Evolutionary conservation across 2,797 vertebrate species (phyloP).

Genomic region (Todus mexicanus): DNA sequence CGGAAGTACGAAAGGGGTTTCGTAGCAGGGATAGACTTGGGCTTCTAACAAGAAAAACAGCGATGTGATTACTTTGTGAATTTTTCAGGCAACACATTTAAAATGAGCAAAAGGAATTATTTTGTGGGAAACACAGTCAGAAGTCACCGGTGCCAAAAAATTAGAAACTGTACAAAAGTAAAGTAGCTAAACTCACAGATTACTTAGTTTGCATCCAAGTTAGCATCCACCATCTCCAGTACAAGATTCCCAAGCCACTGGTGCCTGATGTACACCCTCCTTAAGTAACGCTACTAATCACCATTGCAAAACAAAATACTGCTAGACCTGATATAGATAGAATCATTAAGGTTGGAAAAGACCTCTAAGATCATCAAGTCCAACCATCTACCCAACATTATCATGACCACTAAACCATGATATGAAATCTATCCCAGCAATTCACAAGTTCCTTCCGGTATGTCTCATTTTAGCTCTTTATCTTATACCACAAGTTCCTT

Average conservation of each 20-base stretch:
- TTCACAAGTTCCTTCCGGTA: neutral
- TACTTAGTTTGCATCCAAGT: neutral
- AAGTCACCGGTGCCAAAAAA: neutral
- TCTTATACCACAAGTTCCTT: neutral
- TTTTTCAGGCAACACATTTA: neutral
- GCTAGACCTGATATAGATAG: no score
- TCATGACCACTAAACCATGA: no score
- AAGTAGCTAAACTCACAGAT: neutral
- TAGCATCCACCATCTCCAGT: neutral
- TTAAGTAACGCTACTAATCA: neutral
- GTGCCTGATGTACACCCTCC: neutral
- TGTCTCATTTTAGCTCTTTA: neutral
- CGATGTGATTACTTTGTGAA: neutral
- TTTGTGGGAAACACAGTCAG: neutral
- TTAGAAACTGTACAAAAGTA: neutral
- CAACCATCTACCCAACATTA: no score
- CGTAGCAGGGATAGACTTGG: neutral
- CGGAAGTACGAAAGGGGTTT: neutral
- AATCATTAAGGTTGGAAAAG: no score
- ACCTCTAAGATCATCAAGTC: no score
- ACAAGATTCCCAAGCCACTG: neutral
- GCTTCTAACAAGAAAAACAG: neutral
- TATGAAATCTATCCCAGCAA: neutral
- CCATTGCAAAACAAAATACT: neutral
- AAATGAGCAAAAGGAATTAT: neutral